Evolutionary conservation across 2,113 vertebrate genomes (phyloP).

Genomic region (Ascaphus truei): DNA sequence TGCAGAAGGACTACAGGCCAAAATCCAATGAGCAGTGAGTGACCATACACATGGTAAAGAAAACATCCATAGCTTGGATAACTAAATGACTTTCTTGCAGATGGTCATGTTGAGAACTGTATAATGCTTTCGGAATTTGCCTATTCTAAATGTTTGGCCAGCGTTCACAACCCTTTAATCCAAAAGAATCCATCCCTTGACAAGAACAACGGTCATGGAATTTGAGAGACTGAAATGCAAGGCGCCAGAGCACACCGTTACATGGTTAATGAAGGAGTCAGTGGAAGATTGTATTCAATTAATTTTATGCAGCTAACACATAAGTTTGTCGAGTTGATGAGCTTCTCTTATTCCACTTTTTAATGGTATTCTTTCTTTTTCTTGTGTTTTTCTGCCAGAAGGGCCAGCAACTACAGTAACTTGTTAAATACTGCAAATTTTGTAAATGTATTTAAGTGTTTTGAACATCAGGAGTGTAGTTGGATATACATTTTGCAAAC

Average conservation of each 20-base stretch:
- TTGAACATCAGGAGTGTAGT: neutral
- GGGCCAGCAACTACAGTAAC: neutral
- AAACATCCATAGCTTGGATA: neutral
- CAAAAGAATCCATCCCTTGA: neutral
- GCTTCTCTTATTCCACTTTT: neutral
- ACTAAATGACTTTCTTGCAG: neutral
- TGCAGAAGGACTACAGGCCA: neutral
- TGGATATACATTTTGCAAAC: no score
- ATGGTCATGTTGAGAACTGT: neutral
- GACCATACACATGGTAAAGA: no score
- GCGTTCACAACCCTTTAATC: neutral
- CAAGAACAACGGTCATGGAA: neutral
- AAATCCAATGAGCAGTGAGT: neutral
- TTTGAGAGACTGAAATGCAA: neutral
- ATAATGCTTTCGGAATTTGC: neutral
- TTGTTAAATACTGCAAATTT: neutral
- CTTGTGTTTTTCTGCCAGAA: neutral
- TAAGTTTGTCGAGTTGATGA: neutral
- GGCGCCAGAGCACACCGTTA: slow-evolving; percentile 48
- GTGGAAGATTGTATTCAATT: slow-evolving; percentile 11
- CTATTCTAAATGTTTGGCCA: neutral
- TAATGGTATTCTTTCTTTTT: neutral
- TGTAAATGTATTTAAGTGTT: slow-evolving; percentile 11
- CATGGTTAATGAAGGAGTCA: slow-evolving; percentile 33
- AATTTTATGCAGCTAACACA: slow-evolving; percentile 34